phyloP scores from a whole-genome alignment of 2,113 vertebrate species.

The Cyanoramphus novaezelandiae region DNA sequence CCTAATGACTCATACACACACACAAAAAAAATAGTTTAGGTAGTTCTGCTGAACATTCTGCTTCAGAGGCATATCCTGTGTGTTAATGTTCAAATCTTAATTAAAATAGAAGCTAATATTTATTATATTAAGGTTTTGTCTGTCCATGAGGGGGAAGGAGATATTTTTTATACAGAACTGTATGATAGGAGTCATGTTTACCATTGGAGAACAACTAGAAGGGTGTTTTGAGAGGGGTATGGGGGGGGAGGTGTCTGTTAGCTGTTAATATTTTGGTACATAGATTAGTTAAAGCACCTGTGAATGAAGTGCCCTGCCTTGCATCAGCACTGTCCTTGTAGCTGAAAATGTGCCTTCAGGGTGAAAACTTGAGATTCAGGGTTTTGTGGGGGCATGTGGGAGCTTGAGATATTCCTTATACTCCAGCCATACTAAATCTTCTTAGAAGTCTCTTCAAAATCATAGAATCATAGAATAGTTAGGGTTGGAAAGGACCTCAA shows the following conservation, averaged over 20 bases:
- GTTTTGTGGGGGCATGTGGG: neutral
- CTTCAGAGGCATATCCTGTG: neutral
- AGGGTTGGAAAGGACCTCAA: too few species aligned
- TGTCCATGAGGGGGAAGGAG: neutral
- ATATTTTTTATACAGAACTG: neutral
- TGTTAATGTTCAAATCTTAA: neutral
- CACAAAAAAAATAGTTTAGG: neutral
- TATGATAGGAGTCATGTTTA: neutral
- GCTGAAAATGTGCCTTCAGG: neutral
- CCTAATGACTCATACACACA: neutral
- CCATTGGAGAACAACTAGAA: neutral
- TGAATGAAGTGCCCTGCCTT: neutral
- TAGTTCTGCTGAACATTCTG: neutral
- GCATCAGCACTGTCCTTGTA: too few species aligned
- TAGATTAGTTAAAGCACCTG: neutral
- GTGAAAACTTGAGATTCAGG: neutral
- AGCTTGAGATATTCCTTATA: neutral
- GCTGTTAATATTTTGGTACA: neutral
- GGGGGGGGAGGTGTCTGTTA: neutral
- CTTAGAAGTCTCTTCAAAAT: neutral
- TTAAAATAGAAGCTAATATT: neutral
- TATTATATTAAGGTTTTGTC: neutral
- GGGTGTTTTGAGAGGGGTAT: rapidly evolving
- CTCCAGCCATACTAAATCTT: neutral
- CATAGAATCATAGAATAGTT: too few species aligned